These are phyloP conservation scores for Frieseomelitta varia DNA, from an alignment of 1,140 invertebrate species.

Conservation along the genomic window DNA sequence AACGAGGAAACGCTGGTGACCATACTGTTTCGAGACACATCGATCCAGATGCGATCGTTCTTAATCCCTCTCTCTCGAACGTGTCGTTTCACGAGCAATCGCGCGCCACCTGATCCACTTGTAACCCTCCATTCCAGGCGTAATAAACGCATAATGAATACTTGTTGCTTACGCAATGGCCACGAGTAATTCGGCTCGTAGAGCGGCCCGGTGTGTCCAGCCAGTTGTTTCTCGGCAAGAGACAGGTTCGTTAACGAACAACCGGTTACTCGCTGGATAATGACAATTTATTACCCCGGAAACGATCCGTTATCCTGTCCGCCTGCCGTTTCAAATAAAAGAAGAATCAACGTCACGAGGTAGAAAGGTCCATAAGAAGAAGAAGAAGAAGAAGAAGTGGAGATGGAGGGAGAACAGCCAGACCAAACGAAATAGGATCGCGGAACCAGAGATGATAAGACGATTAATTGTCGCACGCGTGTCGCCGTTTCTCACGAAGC, in stretches of 20 bases:
- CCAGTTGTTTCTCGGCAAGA: conserved; percentile 1
- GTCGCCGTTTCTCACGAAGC: background rate
- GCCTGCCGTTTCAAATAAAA: background rate
- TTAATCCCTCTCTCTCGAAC: background rate
- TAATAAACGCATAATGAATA: conserved; percentile 53
- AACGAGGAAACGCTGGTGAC: background rate
- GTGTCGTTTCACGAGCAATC: background rate
- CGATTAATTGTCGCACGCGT: conserved; percentile 23
- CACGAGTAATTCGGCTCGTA: background rate
- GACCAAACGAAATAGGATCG: background rate
- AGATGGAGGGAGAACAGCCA: too few species aligned
- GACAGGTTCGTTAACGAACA: conserved; percentile 51
- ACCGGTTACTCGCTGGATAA: conserved; percentile 3
- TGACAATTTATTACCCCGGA: conserved; percentile 2
- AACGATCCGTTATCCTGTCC: conserved; percentile 28
- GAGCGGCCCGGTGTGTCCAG: conserved; percentile 7
- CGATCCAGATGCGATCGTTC: background rate
- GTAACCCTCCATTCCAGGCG: background rate
- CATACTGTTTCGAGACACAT: background rate
- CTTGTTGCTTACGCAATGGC: conserved; percentile 54
- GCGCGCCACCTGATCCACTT: conserved; percentile 10
- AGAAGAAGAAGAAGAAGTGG: background rate
- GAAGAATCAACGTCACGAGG: background rate
- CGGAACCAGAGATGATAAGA: conserved; percentile 5
- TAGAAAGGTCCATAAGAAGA: background rate